These are phyloP conservation scores for Epizoanthus stellaris DNA, from an alignment of 92 coral and sea anemone species.

Conservation along the genomic window DNA sequence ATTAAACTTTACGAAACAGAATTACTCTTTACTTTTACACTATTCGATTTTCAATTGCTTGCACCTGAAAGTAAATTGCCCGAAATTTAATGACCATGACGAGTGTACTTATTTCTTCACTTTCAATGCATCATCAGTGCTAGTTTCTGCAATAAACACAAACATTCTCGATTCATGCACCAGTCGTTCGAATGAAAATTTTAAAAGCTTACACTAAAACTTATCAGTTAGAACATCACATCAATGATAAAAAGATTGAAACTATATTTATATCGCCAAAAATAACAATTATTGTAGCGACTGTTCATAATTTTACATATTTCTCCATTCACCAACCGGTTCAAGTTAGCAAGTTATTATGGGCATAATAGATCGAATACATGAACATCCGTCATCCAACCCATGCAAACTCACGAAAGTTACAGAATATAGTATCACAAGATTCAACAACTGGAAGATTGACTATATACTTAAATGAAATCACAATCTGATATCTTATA, in stretches of 20 bases:
- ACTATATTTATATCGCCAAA: background rate
- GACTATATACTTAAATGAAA: background rate
- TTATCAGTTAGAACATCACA: constrained; percentile 2
- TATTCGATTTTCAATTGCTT: no score
- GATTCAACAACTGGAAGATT: background rate
- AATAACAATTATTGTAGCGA: background rate
- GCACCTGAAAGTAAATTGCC: no score
- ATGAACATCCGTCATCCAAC: no score
- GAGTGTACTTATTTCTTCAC: no score
- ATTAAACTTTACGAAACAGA: no score
- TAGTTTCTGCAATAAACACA: background rate
- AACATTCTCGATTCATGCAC: background rate
- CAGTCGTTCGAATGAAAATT: background rate
- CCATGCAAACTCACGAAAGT: background rate
- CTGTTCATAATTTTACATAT: constrained; percentile 15
- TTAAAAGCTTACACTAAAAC: background rate
- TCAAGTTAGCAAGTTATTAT: background rate
- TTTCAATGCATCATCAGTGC: no score
- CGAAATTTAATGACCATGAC: no score
- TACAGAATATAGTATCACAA: background rate
- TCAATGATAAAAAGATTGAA: constrained; percentile 5
- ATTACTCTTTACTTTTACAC: no score
- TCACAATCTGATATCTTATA: background rate
- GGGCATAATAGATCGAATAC: background rate
- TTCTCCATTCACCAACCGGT: background rate